Percentiles rank a stretch among this genome's conserved stretches.
Evolutionary conservation across 2,797 vertebrate species (phyloP).

Genomic region (Enteromius anoplus): DNA sequence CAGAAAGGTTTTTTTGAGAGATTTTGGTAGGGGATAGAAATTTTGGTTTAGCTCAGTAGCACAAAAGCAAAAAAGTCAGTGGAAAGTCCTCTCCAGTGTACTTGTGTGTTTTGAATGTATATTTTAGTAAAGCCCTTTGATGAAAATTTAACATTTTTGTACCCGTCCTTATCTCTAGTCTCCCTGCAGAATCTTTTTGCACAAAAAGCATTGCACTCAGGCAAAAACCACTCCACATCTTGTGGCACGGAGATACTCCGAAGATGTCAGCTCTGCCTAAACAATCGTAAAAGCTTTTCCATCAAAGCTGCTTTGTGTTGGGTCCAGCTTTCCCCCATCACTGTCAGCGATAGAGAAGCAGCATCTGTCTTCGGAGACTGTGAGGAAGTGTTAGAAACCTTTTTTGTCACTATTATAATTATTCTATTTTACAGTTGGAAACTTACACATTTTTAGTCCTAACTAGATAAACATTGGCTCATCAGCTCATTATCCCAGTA

Average conservation of each 20-base stretch:
- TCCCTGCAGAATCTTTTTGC: constrained; percentile 5
- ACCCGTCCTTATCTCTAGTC: constrained; percentile 30
- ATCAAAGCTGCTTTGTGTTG: constrained; percentile 67
- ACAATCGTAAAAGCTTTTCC: constrained; percentile 71
- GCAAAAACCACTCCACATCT: constrained; percentile 67
- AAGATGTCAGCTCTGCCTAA: constrained; percentile 73
- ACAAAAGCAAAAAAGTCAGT: background rate
- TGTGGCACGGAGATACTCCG: constrained; percentile 63
- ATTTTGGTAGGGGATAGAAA: background rate
- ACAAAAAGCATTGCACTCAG: constrained; percentile 60
- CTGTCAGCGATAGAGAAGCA: constrained; percentile 46
- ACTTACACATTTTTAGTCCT: background rate
- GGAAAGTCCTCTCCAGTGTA: background rate
- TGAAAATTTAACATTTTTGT: constrained; percentile 13
- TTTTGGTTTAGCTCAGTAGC: background rate
- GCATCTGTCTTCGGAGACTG: constrained; percentile 3
- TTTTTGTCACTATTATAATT: constrained; percentile 12
- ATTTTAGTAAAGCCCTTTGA: constrained; percentile 12
- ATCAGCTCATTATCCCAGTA: background rate
- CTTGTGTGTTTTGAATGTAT: constrained; percentile 23
- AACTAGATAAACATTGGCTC: background rate
- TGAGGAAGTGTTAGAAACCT: background rate
- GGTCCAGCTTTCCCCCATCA: constrained; percentile 70
- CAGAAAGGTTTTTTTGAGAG: background rate
- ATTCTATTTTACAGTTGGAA: background rate